A percentile compares a stretch with the other conserved stretches of the same genome.
phyloP scores from a whole-genome alignment of 2,888 invertebrate species.

The Cerceris ruficornis region DNA sequence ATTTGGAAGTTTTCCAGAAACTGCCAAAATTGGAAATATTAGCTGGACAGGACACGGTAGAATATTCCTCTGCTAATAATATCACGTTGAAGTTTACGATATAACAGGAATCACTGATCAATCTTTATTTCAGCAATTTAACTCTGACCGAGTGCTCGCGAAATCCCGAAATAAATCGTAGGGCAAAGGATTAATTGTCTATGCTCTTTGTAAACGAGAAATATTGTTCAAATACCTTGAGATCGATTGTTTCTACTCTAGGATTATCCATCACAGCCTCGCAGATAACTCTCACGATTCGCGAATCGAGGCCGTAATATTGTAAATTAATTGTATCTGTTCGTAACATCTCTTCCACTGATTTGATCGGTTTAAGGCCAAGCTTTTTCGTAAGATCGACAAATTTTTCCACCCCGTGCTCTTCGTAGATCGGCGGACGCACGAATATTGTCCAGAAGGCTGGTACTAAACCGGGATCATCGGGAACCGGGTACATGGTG shows the following conservation, averaged over 20 bases:
- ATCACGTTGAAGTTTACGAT: too few species aligned
- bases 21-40: too few species aligned
- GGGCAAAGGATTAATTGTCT: too few species aligned
- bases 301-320: constrained; percentile 73
- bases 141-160: too few species aligned
- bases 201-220: too few species aligned
- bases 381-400: constrained; percentile 54
- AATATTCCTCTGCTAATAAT: too few species aligned
- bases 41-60: too few species aligned
- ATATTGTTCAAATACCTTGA: constrained; percentile 64
- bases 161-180: too few species aligned
- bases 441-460: constrained; percentile 70
- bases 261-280: constrained; percentile 69
- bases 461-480: constrained; percentile 69
- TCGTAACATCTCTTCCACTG: constrained; percentile 67
- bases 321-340: constrained; percentile 70
- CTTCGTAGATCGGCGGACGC: constrained; percentile 48
- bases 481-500: constrained; percentile 63
- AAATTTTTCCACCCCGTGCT: constrained; percentile 71
- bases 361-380: constrained; percentile 62
- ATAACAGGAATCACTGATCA: too few species aligned
- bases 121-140: too few species aligned
- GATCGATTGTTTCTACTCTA: constrained; percentile 68
- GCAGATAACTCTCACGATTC: constrained; percentile 67
- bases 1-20: too few species aligned